These are phyloP conservation scores for Trichomalopsis sarcophagae DNA, from an alignment of 1,140 invertebrate genomes.

Conservation along the genomic window DNA sequence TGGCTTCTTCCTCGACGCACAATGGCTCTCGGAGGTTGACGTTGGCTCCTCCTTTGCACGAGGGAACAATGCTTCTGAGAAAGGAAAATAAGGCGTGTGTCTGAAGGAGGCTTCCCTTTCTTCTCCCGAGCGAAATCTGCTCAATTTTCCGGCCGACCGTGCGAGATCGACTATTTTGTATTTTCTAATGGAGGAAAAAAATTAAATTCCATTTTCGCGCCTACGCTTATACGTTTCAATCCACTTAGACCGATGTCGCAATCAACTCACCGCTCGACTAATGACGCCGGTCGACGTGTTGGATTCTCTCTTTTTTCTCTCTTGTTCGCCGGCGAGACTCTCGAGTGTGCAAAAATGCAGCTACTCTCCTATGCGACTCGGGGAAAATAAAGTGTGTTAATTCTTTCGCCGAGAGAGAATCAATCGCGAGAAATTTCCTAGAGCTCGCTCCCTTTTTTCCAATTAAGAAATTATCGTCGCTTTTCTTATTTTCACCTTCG, in stretches of 20 bases:
- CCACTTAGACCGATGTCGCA: background rate
- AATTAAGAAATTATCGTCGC: background rate
- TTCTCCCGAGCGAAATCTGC: background rate
- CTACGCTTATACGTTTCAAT: constrained; percentile 21
- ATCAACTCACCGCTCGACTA: constrained; percentile 18
- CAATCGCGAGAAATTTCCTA: background rate
- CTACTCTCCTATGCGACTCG: background rate
- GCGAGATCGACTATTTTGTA: background rate
- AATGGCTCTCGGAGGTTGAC: background rate
- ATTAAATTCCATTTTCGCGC: background rate
- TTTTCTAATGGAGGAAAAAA: background rate
- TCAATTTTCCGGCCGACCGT: constrained; percentile 7
- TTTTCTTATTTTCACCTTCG: background rate
- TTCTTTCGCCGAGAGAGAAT: background rate
- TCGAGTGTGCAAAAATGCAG: background rate
- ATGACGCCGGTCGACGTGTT: background rate
- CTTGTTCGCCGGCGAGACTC: background rate
- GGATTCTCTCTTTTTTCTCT: background rate
- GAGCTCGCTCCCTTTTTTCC: background rate
- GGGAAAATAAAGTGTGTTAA: background rate
- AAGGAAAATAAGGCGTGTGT: constrained; percentile 6
- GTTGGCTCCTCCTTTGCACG: constrained; percentile 16
- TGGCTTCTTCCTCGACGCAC: background rate
- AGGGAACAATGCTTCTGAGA: constrained; percentile 21
- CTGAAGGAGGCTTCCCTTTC: constrained; percentile 2